Evolutionary conservation across 2,113 vertebrate species (phyloP).

Genomic region (Callipepla squamata): DNA sequence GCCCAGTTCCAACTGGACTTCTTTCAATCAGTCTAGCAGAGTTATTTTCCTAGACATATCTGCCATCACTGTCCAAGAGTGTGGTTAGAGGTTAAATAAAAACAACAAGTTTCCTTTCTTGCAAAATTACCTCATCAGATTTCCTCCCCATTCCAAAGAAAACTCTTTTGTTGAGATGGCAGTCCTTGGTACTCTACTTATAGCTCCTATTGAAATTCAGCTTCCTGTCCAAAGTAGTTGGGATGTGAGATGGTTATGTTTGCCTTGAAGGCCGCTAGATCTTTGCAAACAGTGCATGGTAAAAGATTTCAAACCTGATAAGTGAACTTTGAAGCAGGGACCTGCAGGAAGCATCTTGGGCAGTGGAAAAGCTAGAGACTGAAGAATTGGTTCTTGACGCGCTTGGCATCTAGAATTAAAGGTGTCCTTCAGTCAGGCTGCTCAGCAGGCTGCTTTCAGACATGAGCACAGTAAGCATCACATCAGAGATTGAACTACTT

Average conservation of each 20-base stretch:
- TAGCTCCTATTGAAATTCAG: not conserved
- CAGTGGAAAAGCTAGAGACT: not conserved
- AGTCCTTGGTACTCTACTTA: not conserved
- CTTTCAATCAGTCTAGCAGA: not conserved
- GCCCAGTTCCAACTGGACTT: not conserved
- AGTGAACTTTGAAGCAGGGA: not conserved
- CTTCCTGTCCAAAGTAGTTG: not conserved
- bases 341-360: not conserved
- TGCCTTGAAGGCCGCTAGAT: not conserved
- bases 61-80: not conserved
- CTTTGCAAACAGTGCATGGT: not conserved
- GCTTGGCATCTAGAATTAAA: not conserved
- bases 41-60: not conserved
- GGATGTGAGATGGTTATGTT: not conserved
- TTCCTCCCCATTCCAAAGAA: not conserved
- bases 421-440: not conserved
- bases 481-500: not conserved
- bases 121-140: not conserved
- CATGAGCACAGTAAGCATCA: not conserved
- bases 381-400: not conserved
- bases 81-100: not conserved
- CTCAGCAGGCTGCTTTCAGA: not conserved
- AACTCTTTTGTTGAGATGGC: not conserved
- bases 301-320: not conserved
- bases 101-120: not conserved